These are phyloP conservation scores for Odontomyia ornata DNA, from an alignment of 2,888 invertebrate species.

Conservation along the genomic window DNA sequence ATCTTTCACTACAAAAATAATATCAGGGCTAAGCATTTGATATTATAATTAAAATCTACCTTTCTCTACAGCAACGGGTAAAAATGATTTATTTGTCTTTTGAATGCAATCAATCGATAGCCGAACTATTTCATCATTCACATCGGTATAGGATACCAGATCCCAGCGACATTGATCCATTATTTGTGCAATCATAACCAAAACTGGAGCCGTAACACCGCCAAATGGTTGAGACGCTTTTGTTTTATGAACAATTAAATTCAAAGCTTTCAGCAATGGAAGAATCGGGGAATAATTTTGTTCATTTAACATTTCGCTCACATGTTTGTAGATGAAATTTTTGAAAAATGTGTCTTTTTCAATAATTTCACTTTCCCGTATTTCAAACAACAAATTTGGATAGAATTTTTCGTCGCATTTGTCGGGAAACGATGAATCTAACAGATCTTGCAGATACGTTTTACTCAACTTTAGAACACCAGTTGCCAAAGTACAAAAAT, in stretches of 20 bases:
- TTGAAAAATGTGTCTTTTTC: constrained; percentile 56
- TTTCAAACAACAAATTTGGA: constrained; percentile 52
- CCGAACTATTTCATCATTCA: constrained; percentile 55
- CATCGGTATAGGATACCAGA: constrained; percentile 55
- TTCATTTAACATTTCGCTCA: constrained; percentile 54
- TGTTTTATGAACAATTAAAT: constrained; percentile 52
- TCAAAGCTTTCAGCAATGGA: constrained; percentile 54
- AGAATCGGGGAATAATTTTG: constrained; percentile 50
- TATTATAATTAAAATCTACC: constrained; percentile 50
- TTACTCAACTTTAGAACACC: constrained; percentile 53
- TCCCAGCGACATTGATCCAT: constrained; percentile 59
- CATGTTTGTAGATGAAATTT: constrained; percentile 55
- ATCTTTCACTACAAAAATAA: constrained; percentile 54
- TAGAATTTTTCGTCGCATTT: constrained; percentile 50
- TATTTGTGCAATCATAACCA: constrained; percentile 57
- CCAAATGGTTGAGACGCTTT: constrained; percentile 53
- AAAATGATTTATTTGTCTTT: constrained; percentile 55
- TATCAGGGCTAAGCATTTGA: not conserved
- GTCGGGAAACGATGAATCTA: constrained; percentile 47
- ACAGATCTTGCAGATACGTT: constrained; percentile 52
- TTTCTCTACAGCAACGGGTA: constrained; percentile 56
- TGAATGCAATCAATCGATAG: constrained; percentile 56
- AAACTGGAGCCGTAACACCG: constrained; percentile 56
- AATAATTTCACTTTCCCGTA: constrained; percentile 39
- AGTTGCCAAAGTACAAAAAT: constrained; percentile 53